Evolutionary conservation across 37 sponge, comb jelly and placozoan genomes (phyloP), one percentile per base, ranked within the genome.

Genomic region (Amphimedon queenslandica): DNA sequence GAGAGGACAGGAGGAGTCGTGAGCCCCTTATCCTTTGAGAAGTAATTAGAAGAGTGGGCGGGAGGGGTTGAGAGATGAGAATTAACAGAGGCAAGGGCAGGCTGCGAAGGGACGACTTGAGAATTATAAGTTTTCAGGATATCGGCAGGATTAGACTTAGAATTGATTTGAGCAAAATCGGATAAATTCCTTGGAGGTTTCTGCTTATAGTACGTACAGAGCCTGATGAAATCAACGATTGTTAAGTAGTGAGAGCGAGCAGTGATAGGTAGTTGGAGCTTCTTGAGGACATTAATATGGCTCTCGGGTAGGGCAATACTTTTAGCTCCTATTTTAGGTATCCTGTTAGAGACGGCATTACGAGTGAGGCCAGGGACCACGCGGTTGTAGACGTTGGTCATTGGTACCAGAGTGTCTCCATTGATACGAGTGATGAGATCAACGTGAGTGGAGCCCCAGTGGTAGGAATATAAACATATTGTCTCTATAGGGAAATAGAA

Each of bases 341-440:
- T 75, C 18, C 83, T 58, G 6, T 76, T 76, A 3, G 83, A 82
- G 55, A 82, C 76, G 40, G 76, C 83, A 40, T 82, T 82, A 32
- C 72, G 57, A 51, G 75, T 82, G 6, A 82, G 76, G 4, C 71
- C 71, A 8, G 83, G 83, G 38, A 82, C 76, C 8, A 73, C 63
- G 6, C 58, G 47, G 29, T 60, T 38, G 64, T 82, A 82, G 70
- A 82, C 42, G 64, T 75, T 82, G 41, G 40, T 75, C 55, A 82
- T 51, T 0, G 83, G 83, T 28, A 82, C 74, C 36, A 76, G 47
- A 69, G 77, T 51, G 33, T 55, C 51, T 18, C 42, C 28, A 13
- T 56, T 36, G 41, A 30, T 29, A 0, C 70, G 47, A n/a, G 71
- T 63, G 37, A 82, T 40, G 47, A 82, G 25, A 42, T 82, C 83